Conservation (phyloP, 2,888 invertebrate genomes). For the Horisme vitalbata region DNA sequence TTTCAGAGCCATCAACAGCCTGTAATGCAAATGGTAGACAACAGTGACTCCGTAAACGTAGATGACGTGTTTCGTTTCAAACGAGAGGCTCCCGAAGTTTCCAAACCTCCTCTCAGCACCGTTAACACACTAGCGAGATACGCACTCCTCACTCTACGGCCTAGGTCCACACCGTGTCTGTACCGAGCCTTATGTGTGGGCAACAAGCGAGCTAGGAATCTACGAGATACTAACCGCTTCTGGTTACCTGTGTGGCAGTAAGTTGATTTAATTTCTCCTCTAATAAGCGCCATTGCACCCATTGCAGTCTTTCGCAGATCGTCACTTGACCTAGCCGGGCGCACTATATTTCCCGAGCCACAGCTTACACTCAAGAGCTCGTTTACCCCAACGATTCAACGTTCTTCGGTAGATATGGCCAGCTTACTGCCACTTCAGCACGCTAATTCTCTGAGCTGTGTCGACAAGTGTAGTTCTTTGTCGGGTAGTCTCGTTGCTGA, state of each 20-base stretch:
- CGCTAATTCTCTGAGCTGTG: no score
- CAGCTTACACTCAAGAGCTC: no score
- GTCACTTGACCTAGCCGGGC: no score
- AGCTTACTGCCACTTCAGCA: no score
- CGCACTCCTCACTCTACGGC: constrained; percentile 77
- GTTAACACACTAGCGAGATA: constrained; percentile 81
- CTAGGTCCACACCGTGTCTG: constrained; percentile 83
- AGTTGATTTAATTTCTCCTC: constrained; percentile 38
- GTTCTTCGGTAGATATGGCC: no score
- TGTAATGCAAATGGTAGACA: constrained; percentile 75
- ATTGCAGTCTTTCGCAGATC: no score
- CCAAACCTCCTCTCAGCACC: constrained; percentile 38
- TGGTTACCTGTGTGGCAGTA: constrained; percentile 92
- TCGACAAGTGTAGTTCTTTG: no score
- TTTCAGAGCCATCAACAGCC: constrained; percentile 64
- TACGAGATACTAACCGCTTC: constrained; percentile 82
- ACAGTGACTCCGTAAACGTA: constrained; percentile 60
- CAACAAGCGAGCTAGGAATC: constrained; percentile 83
- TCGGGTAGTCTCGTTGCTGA: no score
- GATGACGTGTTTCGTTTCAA: constrained; percentile 73
- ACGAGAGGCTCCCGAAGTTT: constrained; percentile 44
- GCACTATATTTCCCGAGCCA: no score
- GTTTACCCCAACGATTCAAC: no score
- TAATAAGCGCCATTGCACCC: no score
- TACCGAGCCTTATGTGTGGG: constrained; percentile 86